Evolutionary conservation across 1,140 invertebrate genomes (phyloP).

Genomic region (Calliphora vicina): DNA sequence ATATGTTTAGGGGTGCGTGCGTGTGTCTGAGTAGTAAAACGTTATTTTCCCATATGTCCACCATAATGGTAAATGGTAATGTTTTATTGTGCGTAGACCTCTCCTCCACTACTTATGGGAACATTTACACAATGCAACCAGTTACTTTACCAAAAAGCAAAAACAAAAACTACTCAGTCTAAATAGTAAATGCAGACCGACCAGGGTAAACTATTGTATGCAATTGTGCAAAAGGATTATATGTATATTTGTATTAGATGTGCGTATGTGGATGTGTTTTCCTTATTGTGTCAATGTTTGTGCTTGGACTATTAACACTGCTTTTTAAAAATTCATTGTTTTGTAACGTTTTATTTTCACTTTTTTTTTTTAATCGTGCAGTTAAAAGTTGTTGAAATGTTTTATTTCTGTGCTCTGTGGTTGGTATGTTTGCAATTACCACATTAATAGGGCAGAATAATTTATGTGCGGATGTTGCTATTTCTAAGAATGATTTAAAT

Average conservation of each 20-base stretch:
- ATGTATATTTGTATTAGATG: background rate
- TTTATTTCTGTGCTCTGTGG: too few relatives aligned
- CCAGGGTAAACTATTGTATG: background rate
- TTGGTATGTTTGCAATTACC: too few relatives aligned
- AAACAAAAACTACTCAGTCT: background rate
- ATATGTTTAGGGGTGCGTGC: background rate
- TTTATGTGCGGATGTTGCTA: too few relatives aligned
- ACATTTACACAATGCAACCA: background rate
- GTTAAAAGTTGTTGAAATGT: too few relatives aligned
- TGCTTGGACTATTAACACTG: background rate
- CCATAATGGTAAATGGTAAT: background rate
- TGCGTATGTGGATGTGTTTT: background rate
- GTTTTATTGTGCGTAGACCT: constrained; percentile 4
- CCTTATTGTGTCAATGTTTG: background rate
- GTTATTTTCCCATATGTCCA: background rate
- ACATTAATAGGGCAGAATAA: too few relatives aligned
- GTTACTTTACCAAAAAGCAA: background rate
- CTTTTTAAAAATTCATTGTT: background rate
- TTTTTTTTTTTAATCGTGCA: too few relatives aligned
- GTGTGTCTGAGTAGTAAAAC: background rate
- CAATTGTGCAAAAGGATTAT: background rate
- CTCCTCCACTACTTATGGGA: background rate
- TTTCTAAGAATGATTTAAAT: too few relatives aligned
- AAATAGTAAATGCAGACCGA: background rate
- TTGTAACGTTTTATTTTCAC: too few relatives aligned